Evolutionary conservation across 2,888 invertebrate genomes (phyloP).

Genomic region (Caradrina kadenii): DNA sequence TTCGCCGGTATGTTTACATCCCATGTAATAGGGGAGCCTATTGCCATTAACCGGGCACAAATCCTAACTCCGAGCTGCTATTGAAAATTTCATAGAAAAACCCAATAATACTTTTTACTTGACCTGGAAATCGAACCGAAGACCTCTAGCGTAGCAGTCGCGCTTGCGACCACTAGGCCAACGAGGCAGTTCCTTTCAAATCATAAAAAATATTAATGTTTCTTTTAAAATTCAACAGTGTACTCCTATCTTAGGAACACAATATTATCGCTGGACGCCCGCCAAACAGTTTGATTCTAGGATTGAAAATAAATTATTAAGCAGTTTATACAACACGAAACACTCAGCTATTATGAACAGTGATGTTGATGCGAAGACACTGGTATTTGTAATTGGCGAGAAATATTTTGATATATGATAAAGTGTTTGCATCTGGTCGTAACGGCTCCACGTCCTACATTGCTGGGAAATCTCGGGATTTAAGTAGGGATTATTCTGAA

Average conservation of each 20-base stretch:
- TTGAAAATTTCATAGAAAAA: too few relatives aligned
- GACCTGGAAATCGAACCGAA: too few relatives aligned
- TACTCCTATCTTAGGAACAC: constrained; percentile 31
- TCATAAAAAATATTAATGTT: not conserved
- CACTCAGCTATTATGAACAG: constrained; percentile 29
- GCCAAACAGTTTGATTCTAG: constrained; percentile 47
- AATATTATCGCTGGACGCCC: constrained; percentile 36
- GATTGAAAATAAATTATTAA: constrained; percentile 57
- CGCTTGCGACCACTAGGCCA: too few relatives aligned
- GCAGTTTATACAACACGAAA: constrained; percentile 44
- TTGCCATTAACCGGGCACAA: too few relatives aligned
- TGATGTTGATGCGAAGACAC: constrained; percentile 26
- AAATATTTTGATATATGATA: constrained; percentile 27
- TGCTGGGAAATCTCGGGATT: not conserved
- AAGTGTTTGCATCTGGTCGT: constrained; percentile 5
- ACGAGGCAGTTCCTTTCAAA: too few relatives aligned
- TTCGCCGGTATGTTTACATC: too few relatives aligned
- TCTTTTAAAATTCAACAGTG: constrained; percentile 41
- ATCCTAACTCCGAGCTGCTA: too few relatives aligned
- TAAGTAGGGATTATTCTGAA: not conserved
- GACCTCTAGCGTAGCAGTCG: too few relatives aligned
- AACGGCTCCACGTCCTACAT: not conserved
- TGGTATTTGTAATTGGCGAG: constrained; percentile 42
- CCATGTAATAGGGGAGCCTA: too few relatives aligned
- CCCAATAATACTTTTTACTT: too few relatives aligned